These are phyloP conservation scores for Limnephilus auricula DNA, from an alignment of 2,888 invertebrate species.

Conservation along the genomic window DNA sequence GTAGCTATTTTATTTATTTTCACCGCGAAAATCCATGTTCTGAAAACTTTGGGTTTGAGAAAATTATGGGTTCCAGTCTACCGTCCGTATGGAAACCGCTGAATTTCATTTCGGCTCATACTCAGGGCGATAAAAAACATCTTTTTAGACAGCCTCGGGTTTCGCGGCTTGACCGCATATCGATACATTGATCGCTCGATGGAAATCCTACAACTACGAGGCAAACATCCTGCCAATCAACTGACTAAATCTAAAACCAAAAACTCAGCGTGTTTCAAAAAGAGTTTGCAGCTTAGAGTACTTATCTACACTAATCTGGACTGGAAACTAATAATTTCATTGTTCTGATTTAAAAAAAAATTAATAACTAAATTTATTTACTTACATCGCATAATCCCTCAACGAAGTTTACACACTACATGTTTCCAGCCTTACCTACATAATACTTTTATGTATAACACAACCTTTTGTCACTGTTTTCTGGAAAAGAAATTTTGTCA, in stretches of 20 bases:
- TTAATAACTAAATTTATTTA: background rate
- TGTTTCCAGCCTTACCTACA: background rate
- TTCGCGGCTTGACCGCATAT: background rate
- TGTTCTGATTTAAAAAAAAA: too few species aligned
- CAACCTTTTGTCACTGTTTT: background rate
- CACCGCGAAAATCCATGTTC: conserved; percentile 27
- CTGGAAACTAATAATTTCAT: too few species aligned
- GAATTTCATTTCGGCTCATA: background rate
- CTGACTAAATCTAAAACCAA: background rate
- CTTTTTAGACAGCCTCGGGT: background rate
- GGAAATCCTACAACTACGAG: background rate
- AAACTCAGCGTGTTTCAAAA: background rate
- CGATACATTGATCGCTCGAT: background rate
- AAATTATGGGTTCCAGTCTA: background rate
- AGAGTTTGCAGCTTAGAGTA: background rate
- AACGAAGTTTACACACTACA: background rate
- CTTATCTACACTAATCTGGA: background rate
- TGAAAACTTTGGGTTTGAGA: background rate
- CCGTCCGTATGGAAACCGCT: background rate
- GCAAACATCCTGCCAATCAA: background rate
- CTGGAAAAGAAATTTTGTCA: conserved; percentile 3
- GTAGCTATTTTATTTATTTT: conserved; percentile 44
- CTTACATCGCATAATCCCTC: background rate
- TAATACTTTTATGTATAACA: background rate
- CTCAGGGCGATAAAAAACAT: background rate